Evolutionary conservation across 2,797 vertebrate genomes (phyloP).

Genomic region (Lithobates pipiens): DNA sequence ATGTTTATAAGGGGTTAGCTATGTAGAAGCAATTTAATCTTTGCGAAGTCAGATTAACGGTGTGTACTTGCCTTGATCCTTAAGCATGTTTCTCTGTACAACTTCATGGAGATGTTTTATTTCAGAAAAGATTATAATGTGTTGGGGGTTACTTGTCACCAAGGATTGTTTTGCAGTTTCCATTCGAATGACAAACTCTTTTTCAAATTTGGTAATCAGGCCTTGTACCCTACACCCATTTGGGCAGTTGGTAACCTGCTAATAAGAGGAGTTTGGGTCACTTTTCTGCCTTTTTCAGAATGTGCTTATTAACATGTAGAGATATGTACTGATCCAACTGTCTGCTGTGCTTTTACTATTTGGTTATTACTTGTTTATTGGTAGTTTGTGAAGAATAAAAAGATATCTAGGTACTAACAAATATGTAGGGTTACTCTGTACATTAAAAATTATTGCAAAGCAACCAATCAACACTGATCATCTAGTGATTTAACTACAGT

Average conservation of each 20-base stretch:
- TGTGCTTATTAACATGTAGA: slow-evolving; percentile 6
- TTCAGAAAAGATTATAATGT: slow-evolving; percentile 29
- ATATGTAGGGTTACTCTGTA: too few species aligned
- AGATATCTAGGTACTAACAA: background rate
- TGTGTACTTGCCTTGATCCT: slow-evolving; percentile 55
- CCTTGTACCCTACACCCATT: slow-evolving; percentile 94
- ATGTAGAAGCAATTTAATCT: background rate
- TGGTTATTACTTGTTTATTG: background rate
- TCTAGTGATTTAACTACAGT: background rate
- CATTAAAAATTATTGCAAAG: background rate
- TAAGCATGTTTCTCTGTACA: slow-evolving; percentile 20
- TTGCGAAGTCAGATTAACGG: background rate
- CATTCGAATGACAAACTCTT: slow-evolving; percentile 76
- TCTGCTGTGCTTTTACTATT: background rate
- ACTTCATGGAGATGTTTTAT: slow-evolving; percentile 48
- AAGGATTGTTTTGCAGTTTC: slow-evolving; percentile 66
- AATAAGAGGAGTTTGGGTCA: slow-evolving; percentile 59
- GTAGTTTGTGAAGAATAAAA: background rate
- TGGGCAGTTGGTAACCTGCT: slow-evolving; percentile 87
- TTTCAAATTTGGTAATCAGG: slow-evolving; percentile 81
- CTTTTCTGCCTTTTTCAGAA: slow-evolving; percentile 12
- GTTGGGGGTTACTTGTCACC: slow-evolving; percentile 20
- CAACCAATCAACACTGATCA: background rate
- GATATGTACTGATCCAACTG: background rate
- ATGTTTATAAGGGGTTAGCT: too few species aligned